Evolutionary conservation across 2,797 vertebrate genomes (phyloP).

Genomic region (Myripristis murdjan): DNA sequence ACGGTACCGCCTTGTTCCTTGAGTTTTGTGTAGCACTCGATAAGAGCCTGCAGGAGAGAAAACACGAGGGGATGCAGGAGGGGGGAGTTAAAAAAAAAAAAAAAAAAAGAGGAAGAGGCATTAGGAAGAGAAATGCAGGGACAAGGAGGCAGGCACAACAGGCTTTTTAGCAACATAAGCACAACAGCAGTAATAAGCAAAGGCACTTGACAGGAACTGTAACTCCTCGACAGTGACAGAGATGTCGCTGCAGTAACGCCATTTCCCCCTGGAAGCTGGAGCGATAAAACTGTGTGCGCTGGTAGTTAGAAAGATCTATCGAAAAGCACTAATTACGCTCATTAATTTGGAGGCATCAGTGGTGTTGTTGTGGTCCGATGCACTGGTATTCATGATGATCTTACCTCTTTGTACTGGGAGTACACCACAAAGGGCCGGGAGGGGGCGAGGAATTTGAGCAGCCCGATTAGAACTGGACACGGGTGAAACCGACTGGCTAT

Average conservation of each 20-base stretch:
- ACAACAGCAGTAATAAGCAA: slow-evolving; percentile 28
- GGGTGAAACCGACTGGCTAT: slow-evolving; percentile 96
- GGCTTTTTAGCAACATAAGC: slow-evolving; percentile 42
- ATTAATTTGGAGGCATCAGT: background rate
- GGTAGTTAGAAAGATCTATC: slow-evolving; percentile 13
- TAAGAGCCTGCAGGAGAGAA: slow-evolving; percentile 89
- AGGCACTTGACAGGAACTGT: slow-evolving; percentile 10
- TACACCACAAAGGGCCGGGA: slow-evolving; percentile 97
- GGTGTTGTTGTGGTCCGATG: slow-evolving; percentile 3
- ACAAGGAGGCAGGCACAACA: background rate
- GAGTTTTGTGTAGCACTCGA: slow-evolving; percentile 96
- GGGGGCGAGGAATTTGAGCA: slow-evolving; percentile 94
- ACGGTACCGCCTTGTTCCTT: slow-evolving; percentile 92
- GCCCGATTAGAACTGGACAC: slow-evolving; percentile 87
- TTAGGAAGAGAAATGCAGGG: slow-evolving; percentile 9
- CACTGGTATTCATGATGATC: background rate
- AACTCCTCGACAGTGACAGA: slow-evolving; percentile 29
- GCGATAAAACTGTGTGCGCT: slow-evolving; percentile 36
- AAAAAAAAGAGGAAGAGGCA: background rate
- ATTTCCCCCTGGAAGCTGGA: slow-evolving; percentile 5
- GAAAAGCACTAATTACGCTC: slow-evolving; percentile 21
- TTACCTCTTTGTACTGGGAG: slow-evolving; percentile 98
- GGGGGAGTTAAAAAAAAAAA: slow-evolving; percentile 26
- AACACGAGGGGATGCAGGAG: no score
- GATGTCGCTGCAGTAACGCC: slow-evolving; percentile 13